phyloP scores from a whole-genome alignment of 1,140 invertebrate species.

The Bradynema listronoti region DNA sequence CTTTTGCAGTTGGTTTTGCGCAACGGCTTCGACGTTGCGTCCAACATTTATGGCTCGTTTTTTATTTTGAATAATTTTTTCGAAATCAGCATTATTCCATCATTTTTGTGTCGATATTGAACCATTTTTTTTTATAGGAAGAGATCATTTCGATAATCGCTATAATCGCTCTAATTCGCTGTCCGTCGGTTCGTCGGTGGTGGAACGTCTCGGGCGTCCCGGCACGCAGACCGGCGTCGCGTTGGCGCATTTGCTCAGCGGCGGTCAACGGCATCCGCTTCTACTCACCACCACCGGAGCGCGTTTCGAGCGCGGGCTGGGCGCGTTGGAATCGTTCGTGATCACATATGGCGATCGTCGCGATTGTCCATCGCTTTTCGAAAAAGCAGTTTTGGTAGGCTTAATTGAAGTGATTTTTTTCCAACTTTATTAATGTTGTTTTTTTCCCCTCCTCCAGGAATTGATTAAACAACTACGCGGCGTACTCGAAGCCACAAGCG shows the following conservation, averaged over 20 bases:
- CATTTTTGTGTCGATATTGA: too few species aligned
- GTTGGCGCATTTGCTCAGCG: conserved; percentile 45
- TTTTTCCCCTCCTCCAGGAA: conserved; percentile 63
- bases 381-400: conserved; percentile 41
- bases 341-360: not conserved
- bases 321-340: conserved; percentile 40
- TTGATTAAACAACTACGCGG: conserved; percentile 81
- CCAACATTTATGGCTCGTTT: conserved; percentile 15
- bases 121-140: too few species aligned
- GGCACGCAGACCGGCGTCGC: conserved; percentile 51
- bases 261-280: too few species aligned
- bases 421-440: not conserved
- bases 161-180: conserved; percentile 14
- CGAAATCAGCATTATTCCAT: too few species aligned
- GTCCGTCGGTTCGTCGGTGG: not conserved
- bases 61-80: too few species aligned
- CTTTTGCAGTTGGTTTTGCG: conserved; percentile 49
- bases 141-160: too few species aligned
- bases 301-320: conserved; percentile 44
- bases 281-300: conserved; percentile 27
- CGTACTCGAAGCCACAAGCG: conserved; percentile 82
- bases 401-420: not conserved
- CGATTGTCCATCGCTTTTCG: conserved; percentile 33
- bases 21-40: conserved; percentile 44
- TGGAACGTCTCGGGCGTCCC: conserved; percentile 31